Evolutionary conservation across 2,797 vertebrate genomes (phyloP), one percentile per base, ranked within the genome.

Genomic region (Spondyliosoma cantharus): DNA sequence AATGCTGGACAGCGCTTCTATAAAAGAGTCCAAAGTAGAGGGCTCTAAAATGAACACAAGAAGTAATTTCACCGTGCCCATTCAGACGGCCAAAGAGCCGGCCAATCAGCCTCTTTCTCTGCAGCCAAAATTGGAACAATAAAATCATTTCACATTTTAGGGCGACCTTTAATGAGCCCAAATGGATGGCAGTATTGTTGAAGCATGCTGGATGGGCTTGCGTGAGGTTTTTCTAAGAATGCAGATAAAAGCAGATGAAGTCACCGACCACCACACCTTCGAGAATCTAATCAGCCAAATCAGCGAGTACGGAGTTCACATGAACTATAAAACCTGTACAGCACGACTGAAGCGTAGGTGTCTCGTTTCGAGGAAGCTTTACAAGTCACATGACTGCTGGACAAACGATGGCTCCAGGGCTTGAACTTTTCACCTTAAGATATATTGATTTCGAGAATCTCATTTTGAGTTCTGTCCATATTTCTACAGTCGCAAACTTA

Each of bases 31-130:
- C 84, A 74, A 63, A 76, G 54, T 5, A 64, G 50, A 60, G 46
- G 53, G 73, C 22, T 76, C 24, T 62, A 76, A 76, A 37, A 67
- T 42, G 79, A 86, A 78, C 46, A 74, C 2, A 25, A 78, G 52
- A 82, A 57, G 75, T 79, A 46, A 72, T 75, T 74, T 85, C 71
- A 82, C 66, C 60, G 19, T 43, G 56, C 80, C 46, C 67, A 4
- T 25, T 81, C 42, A 46, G 29, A 24, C 53, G 7, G 54, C 29
- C 61, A 60, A 59, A 1, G 29, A 64, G 48, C 59, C 15, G 5
- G 32, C 19, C 24, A 73, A 67, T 58, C 22, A 29, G 27, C 62
- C 37, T 6, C 6, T 14, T 32, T 37, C 24, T 53, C 54, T 27
- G 64, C 52, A 80, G 73, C 45, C 50, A 64, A 60, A 86, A 74